A percentile compares a stretch with the other conserved stretches of the same genome.
These are phyloP conservation scores for Gryon sp. DNA, from an alignment of 1,140 invertebrate species.

Conservation along the genomic window DNA sequence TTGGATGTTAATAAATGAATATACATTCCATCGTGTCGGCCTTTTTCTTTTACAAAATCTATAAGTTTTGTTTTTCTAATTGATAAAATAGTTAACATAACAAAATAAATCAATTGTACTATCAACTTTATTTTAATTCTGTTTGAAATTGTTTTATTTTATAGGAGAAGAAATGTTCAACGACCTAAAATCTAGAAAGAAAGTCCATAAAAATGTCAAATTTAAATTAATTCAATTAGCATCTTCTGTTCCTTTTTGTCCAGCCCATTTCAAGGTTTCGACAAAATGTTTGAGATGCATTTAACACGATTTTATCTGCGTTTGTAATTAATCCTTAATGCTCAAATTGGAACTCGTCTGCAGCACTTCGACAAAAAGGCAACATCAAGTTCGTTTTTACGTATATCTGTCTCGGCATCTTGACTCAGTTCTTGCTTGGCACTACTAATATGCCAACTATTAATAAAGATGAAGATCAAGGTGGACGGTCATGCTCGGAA, in stretches of 20 bases:
- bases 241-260: no score
- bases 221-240: no score
- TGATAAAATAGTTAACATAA: no score
- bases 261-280: no score
- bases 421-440: constrained; percentile 38
- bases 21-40: not conserved
- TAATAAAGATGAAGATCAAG: constrained; percentile 64
- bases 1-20: constrained; percentile 34
- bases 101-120: no score
- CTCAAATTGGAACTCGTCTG: constrained; percentile 49
- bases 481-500: constrained; percentile 61
- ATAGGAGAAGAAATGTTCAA: no score
- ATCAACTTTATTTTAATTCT: no score
- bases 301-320: constrained; percentile 51
- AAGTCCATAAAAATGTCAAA: no score
- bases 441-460: constrained; percentile 62
- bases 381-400: constrained; percentile 58
- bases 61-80: no score
- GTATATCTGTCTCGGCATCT: constrained; percentile 59
- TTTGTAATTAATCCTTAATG: constrained; percentile 61
- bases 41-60: no score
- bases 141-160: no score
- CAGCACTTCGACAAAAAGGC: constrained; percentile 51
- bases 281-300: constrained; percentile 26
- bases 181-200: no score